A percentile compares a stretch with the other conserved stretches of the same genome.
phyloP scores from a whole-genome alignment of 2,888 invertebrate genomes.

The Nebria salina region DNA sequence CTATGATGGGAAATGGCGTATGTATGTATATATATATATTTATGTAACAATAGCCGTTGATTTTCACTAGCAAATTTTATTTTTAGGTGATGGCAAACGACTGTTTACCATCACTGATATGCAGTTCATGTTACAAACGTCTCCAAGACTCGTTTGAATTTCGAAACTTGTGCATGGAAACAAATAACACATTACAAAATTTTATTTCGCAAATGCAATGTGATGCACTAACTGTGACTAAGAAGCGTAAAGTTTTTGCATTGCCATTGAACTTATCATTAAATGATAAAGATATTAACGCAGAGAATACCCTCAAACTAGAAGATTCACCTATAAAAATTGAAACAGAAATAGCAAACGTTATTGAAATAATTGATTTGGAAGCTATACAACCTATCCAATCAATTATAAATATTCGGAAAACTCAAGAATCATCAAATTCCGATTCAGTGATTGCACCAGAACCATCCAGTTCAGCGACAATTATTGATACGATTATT shows the following conservation, averaged over 20 bases:
- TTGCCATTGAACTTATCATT: not conserved
- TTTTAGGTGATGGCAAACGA: constrained; percentile 25
- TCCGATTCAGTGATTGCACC: not conserved
- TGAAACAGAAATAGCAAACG: not conserved
- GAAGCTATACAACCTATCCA: not conserved
- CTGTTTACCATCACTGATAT: constrained; percentile 38
- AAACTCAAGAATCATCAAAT: not conserved
- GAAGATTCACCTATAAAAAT: not conserved
- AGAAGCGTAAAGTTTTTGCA: constrained; percentile 4
- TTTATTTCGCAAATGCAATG: constrained; percentile 26
- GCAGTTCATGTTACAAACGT: constrained; percentile 35
- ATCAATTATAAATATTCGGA: not conserved
- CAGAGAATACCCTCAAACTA: not conserved
- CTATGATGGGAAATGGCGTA: not conserved
- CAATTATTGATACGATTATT: not conserved
- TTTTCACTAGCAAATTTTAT: constrained; percentile 12
- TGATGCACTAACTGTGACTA: not conserved
- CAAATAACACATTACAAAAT: constrained; percentile 33
- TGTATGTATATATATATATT: not conserved
- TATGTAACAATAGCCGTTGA: not conserved
- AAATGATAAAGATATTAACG: not conserved
- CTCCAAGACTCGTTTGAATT: constrained; percentile 32
- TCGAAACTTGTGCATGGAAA: constrained; percentile 37
- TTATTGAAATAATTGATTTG: not conserved
- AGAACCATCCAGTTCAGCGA: not conserved